phyloP scores from a whole-genome alignment of 2,113 vertebrate species.

The Meles meles region DNA sequence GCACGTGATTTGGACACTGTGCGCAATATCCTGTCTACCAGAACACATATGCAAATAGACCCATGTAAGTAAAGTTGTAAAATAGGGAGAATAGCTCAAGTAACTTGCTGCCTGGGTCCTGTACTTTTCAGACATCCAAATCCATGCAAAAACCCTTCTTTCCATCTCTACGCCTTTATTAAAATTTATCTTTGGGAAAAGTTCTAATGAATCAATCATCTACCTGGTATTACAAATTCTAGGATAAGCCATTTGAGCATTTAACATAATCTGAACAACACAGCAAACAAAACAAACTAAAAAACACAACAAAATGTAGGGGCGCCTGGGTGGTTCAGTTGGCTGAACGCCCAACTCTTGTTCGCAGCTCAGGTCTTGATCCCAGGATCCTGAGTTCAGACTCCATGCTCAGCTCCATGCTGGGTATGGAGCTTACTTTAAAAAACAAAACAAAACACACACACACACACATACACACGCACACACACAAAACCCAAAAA shows the following conservation, averaged over 20 bases:
- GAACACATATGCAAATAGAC: not conserved
- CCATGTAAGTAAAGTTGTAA: not conserved
- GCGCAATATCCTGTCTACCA: not conserved
- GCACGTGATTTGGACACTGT: not conserved
- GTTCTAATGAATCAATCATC: not conserved
- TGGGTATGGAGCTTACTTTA: not conserved
- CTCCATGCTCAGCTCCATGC: not conserved
- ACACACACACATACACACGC: no score
- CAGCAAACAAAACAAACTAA: not conserved
- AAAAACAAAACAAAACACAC: no score
- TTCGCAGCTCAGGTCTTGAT: not conserved
- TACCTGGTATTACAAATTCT: not conserved
- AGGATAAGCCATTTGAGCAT: not conserved
- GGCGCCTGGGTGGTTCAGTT: not conserved
- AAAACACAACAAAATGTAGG: not conserved
- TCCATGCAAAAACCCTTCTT: not conserved
- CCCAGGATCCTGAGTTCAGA: not conserved
- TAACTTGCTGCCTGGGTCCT: not conserved
- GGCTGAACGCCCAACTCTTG: not conserved
- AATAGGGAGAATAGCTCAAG: not conserved
- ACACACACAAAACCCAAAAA: not conserved
- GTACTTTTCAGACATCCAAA: not conserved
- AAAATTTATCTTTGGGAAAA: not conserved
- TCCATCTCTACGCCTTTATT: not conserved
- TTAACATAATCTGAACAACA: not conserved